phyloP scores from a whole-genome alignment of 1,140 invertebrate genomes.

The Wiebesia pumilae region DNA sequence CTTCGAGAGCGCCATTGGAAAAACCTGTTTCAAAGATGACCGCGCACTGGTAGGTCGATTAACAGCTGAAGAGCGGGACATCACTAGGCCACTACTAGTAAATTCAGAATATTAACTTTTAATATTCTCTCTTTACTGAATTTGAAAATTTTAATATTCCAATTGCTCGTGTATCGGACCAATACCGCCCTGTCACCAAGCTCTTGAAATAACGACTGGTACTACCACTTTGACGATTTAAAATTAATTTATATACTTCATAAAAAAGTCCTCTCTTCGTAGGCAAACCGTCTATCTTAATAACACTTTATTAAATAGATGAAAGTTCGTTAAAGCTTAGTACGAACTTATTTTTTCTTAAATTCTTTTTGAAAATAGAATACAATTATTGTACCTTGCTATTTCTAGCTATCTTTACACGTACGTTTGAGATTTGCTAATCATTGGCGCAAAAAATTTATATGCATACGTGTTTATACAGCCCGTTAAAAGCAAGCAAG shows the following conservation, averaged over 20 bases:
- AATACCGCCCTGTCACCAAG: not conserved
- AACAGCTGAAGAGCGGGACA: not conserved
- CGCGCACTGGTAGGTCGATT: not conserved
- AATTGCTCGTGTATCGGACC: not conserved
- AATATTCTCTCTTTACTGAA: not conserved
- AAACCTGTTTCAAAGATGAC: slow-evolving; percentile 1
- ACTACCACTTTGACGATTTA: too few species aligned
- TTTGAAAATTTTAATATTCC: not conserved
- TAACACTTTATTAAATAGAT: too few species aligned
- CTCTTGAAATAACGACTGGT: too few species aligned
- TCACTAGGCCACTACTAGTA: not conserved
- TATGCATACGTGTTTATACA: too few species aligned
- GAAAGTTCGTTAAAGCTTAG: too few species aligned
- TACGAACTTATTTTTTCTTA: too few species aligned
- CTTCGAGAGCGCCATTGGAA: not conserved
- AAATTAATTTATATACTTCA: too few species aligned
- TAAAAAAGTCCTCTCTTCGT: too few species aligned
- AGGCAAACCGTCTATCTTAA: too few species aligned
- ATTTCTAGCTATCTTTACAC: not conserved
- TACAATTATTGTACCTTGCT: not conserved
- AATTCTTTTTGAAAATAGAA: not conserved
- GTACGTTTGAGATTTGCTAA: not conserved
- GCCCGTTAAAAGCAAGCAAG: not conserved
- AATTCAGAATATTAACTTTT: slow-evolving; percentile 14
- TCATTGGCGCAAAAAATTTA: not conserved